Base-by-base conservation (phyloP, 2,113 vertebrate species). In the Corythoichthys haematopterus region DNA sequence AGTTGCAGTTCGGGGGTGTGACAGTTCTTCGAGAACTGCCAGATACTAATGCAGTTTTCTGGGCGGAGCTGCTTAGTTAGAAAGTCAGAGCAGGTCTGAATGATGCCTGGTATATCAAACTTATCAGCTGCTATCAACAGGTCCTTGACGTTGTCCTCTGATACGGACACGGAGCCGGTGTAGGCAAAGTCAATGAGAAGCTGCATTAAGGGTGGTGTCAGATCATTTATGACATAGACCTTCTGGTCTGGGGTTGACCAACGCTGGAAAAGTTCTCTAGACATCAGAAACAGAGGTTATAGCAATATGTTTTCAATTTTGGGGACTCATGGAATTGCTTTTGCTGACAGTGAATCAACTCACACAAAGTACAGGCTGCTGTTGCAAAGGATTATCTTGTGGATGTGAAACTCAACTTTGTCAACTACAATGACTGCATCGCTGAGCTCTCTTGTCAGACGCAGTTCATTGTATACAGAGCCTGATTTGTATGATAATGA, bases 121-220 rank as follows among this genome's bases (percentile, higher is more conserved):
- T 89, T 90, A 65, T 94, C 92, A 0, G 93, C 93, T 0, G 91
- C 88, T 0, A 74, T 74, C 2, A 96, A 81, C n/a, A 95, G 87
- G n/a, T 79, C 71, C 62, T 91, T 81, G 9, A 92, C 82, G 0
- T 94, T 96, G 20, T 92, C 88, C 0, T 75, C 64, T 0, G 88
- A 93, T 82, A 96, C 82, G 0, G 69, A 80, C 46, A 76, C 51
- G 65, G 12, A 46, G 10, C 16, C 60, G 0, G 66, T 84, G 77
- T 85, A 85, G 53, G 75, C 81, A 57, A 69, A 85, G 28, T 84
- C 75, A 47, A 80, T 61, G n/a, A 84, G 74, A 61, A 74, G 28
- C 37, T 61, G 45, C 77, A 85, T 75, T 4, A 65, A 33, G 9
- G 51, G 50, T 13, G 66, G 10, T 3, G 77, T 70, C 64, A 79